A percentile compares a stretch with the other conserved stretches of the same genome.
These are phyloP conservation scores for Pecten maximus DNA, from an alignment of 2,888 invertebrate species.

Conservation along the genomic window DNA sequence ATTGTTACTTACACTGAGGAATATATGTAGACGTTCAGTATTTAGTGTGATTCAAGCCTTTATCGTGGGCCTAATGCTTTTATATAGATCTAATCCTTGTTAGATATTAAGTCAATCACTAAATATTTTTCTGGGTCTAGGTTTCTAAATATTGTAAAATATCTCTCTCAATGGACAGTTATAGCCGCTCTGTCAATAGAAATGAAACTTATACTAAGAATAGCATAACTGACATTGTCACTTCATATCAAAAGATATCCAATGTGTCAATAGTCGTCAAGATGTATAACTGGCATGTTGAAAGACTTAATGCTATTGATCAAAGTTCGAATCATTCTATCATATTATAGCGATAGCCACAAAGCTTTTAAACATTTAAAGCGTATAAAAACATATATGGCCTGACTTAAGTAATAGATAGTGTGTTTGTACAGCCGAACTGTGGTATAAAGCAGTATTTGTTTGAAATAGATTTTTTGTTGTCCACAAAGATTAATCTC, in stretches of 20 bases:
- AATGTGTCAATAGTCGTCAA: neutral
- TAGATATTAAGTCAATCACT: neutral
- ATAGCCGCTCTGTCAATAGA: neutral
- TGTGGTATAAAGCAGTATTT: neutral
- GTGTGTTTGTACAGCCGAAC: neutral
- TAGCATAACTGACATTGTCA: neutral
- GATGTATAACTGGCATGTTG: neutral
- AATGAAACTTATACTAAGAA: neutral
- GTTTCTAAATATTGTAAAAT: conserved; percentile 23
- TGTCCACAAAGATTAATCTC: neutral
- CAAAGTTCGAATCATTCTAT: conserved; percentile 25
- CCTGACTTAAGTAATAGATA: conserved; percentile 17
- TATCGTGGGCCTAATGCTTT: neutral
- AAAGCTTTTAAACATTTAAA: conserved; percentile 13
- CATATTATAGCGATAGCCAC: conserved; percentile 15
- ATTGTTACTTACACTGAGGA: neutral
- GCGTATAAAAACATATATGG: neutral
- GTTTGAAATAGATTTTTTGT: conserved; percentile 20
- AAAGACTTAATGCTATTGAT: conserved; percentile 19
- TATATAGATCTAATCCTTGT: conserved; percentile 1
- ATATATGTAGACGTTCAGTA: neutral
- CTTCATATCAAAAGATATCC: neutral
- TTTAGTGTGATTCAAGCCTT: neutral
- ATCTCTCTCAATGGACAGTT: neutral
- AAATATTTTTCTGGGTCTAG: conserved; percentile 28